Conservation (phyloP, 2,113 vertebrate genomes). For the Brachionichthys hirsutus region DNA sequence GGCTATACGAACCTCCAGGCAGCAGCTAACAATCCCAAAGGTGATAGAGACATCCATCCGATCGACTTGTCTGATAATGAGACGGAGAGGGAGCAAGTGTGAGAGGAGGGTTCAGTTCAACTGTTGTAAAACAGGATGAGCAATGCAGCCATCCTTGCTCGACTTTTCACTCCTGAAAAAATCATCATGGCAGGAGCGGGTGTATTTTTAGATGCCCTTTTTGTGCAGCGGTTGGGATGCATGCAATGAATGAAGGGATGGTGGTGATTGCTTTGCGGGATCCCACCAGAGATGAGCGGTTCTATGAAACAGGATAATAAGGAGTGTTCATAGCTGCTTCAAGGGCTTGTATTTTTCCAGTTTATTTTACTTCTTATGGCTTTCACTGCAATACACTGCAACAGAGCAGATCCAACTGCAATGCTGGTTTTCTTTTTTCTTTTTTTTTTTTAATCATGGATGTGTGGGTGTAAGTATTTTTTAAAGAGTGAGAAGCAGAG, state of each 20-base stretch:
- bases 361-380: constrained; percentile 53
- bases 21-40: constrained; percentile 58
- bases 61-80: constrained; percentile 65
- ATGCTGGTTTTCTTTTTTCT: constrained; percentile 22
- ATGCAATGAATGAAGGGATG: constrained; percentile 29
- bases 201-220: constrained; percentile 69
- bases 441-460: constrained; percentile 41
- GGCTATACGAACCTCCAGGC: constrained; percentile 27
- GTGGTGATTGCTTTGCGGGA: constrained; percentile 19
- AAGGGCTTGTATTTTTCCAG: constrained; percentile 54
- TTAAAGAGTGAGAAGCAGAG: constrained; percentile 59
- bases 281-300: too few species aligned
- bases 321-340: constrained; percentile 38
- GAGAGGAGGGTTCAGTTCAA: constrained; percentile 51
- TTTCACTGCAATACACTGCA: constrained; percentile 58
- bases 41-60: constrained; percentile 62
- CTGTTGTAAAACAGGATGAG: constrained; percentile 54
- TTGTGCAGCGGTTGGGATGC: constrained; percentile 36
- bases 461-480: constrained; percentile 69
- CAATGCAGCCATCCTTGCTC: constrained; percentile 50
- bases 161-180: constrained; percentile 59
- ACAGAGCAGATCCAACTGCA: constrained; percentile 58
- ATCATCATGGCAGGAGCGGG: constrained; percentile 57
- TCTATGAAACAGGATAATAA: constrained; percentile 33
- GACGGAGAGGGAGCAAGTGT: constrained; percentile 52